phyloP scores from a whole-genome alignment of 1,140 invertebrate genomes.

The Dreissena rostriformis region DNA sequence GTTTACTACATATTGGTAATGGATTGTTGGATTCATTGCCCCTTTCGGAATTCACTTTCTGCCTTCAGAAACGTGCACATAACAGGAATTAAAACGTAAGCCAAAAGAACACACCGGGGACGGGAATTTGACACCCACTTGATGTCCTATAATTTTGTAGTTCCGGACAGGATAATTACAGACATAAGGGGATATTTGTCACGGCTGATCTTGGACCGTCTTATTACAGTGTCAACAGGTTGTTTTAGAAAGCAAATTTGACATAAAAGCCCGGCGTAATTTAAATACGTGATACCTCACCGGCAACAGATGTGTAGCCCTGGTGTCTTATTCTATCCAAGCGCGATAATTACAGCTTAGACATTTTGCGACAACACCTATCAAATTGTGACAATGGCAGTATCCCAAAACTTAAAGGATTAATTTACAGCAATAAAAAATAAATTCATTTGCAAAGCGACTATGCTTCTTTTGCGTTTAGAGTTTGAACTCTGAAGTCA shows the following conservation, averaged over 20 bases:
- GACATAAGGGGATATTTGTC: neutral
- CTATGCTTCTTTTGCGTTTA: too few species aligned
- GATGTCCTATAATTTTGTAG: too few species aligned
- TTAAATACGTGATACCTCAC: conserved; percentile 45
- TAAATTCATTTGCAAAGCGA: conserved; percentile 24
- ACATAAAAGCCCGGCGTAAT: too few species aligned
- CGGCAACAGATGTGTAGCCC: conserved; percentile 9
- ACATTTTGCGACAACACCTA: conserved; percentile 30
- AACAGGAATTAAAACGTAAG: too few species aligned
- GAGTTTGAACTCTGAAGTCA: too few species aligned
- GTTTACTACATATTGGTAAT: too few species aligned
- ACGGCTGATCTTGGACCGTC: conserved; percentile 2
- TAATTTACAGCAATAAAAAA: conserved; percentile 30
- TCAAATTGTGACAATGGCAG: conserved; percentile 20
- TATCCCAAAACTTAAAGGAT: conserved; percentile 21
- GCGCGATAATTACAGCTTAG: conserved; percentile 40
- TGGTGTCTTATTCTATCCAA: conserved; percentile 13
- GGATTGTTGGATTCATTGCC: too few species aligned
- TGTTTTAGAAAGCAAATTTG: conserved; percentile 44
- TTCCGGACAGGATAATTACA: conserved; percentile 9
- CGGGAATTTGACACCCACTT: too few species aligned
- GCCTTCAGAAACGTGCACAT: too few species aligned
- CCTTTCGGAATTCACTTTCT: too few species aligned
- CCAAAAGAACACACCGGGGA: too few species aligned
- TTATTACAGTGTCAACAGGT: conserved; percentile 41